These are phyloP conservation scores for Cricetomys ansorgei DNA, from an alignment of 2,113 vertebrate species.

Conservation along the genomic window DNA sequence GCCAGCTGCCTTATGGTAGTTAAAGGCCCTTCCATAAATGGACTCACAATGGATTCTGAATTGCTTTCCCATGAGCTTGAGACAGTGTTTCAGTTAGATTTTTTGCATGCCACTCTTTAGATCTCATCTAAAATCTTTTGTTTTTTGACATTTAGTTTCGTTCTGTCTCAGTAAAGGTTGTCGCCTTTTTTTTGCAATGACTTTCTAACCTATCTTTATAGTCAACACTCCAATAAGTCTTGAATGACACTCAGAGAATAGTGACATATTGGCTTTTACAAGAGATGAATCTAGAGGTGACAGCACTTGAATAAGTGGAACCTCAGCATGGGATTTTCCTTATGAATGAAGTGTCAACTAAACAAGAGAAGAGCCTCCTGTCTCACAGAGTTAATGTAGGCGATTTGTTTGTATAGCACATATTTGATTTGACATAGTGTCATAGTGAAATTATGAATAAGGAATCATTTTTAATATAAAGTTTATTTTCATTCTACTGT, in stretches of 20 bases:
- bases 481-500: background rate
- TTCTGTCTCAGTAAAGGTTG: conserved; percentile 82
- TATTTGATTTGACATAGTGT: background rate
- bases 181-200: conserved; percentile 64
- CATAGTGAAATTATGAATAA: background rate
- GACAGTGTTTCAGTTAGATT: background rate
- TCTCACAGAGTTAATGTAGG: conserved; percentile 61
- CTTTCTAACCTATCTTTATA: conserved; percentile 86
- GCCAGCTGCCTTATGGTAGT: background rate
- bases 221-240: conserved; percentile 84
- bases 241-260: conserved; percentile 80
- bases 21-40: background rate
- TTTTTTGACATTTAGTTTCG: conserved; percentile 85
- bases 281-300: conserved; percentile 82
- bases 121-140: conserved; percentile 80
- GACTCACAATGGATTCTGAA: background rate
- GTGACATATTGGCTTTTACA: conserved; percentile 86
- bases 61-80: background rate
- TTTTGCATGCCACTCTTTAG: conserved; percentile 79
- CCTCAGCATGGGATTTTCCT: conserved; percentile 77
- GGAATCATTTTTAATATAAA: background rate
- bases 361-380: conserved; percentile 57
- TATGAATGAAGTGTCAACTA: conserved; percentile 83
- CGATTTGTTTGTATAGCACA: background rate
- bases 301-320: conserved; percentile 79